Conservation (phyloP, 2,113 vertebrate genomes). For the Trogon melanurus region DNA sequence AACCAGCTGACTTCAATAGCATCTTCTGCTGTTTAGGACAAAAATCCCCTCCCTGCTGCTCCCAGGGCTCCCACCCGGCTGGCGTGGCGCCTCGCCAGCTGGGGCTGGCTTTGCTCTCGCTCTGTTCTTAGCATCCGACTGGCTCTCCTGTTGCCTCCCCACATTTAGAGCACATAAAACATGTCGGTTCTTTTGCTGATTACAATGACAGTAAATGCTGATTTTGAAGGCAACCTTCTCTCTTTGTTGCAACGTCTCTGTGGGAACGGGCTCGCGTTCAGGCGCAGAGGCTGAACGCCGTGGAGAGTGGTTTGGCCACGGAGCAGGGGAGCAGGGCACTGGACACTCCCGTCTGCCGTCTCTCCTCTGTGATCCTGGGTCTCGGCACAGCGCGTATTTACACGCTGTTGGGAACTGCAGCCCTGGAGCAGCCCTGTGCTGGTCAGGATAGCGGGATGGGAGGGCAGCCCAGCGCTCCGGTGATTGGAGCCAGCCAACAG, state of each 20-base stretch:
- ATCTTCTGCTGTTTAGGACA: background rate
- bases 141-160: background rate
- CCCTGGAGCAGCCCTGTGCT: background rate
- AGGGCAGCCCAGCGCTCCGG: rapidly evolving
- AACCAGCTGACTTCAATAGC: background rate
- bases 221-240: background rate
- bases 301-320: rapidly evolving
- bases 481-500: background rate
- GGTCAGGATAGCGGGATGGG: background rate
- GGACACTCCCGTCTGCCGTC: background rate
- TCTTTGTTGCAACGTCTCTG: background rate
- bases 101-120: background rate
- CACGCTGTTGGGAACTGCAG: background rate
- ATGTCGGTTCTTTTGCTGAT: background rate
- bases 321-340: background rate
- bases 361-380: background rate
- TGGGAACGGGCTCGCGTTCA: background rate
- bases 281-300: rapidly evolving
- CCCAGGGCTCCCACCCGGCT: background rate
- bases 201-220: conserved; percentile 31
- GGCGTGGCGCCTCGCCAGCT: background rate
- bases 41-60: background rate
- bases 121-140: background rate
- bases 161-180: background rate
- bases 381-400: background rate